Percentiles rank a stretch among this genome's conserved stretches.
Evolutionary conservation across 2,888 invertebrate genomes (phyloP).

Genomic region (Tipula unca): DNA sequence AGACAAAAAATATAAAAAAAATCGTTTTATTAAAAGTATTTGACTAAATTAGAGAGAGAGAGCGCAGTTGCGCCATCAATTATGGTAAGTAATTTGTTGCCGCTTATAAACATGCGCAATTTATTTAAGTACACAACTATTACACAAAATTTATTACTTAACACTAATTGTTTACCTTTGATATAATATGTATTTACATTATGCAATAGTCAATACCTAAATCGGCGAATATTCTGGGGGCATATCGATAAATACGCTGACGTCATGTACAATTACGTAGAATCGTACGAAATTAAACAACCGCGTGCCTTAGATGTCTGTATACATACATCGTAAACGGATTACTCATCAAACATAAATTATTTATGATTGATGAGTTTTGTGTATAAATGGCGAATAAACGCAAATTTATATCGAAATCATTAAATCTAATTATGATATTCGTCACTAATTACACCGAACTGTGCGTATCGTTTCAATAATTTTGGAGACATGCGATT

Average conservation of each 20-base stretch:
- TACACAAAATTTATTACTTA: too few relatives aligned
- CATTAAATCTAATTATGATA: not conserved
- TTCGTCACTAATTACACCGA: not conserved
- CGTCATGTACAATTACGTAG: not conserved
- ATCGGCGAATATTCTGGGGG: too few relatives aligned
- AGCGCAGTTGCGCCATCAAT: too few relatives aligned
- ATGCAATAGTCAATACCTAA: too few relatives aligned
- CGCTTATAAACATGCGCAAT: too few relatives aligned
- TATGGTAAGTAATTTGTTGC: too few relatives aligned
- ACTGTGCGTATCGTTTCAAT: not conserved
- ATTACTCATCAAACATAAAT: not conserved
- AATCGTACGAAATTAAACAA: not conserved
- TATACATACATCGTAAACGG: not conserved
- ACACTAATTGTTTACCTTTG: too few relatives aligned
- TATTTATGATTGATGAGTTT: not conserved
- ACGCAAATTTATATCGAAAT: not conserved
- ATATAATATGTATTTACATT: too few relatives aligned
- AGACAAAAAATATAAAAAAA: not conserved
- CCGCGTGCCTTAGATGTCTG: not conserved
- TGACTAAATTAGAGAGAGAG: too few relatives aligned
- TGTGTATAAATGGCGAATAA: too few relatives aligned
- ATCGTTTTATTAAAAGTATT: not conserved
- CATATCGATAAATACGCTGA: too few relatives aligned
- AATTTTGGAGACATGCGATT: not conserved
- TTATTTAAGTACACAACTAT: too few relatives aligned